phyloP scores from a whole-genome alignment of 37 sponge, comb jelly and placozoan genomes.

The Beroe forskalii region DNA sequence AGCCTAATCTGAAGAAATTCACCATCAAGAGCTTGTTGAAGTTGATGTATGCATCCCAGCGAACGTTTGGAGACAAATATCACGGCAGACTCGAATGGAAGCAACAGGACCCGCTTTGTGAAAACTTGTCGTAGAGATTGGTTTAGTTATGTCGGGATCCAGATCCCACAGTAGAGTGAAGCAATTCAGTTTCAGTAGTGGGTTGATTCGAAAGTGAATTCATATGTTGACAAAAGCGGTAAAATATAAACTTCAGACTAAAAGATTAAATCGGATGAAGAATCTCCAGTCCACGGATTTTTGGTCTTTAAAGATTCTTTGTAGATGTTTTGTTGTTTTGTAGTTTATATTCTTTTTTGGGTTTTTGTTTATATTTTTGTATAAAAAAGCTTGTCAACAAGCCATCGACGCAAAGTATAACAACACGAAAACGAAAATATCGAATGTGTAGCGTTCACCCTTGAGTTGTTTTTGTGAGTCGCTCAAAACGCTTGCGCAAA shows the following conservation, averaged over 20 bases:
- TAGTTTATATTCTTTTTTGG: conserved; percentile 61
- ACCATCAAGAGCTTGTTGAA: conserved; percentile 95
- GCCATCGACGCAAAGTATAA: conserved; percentile 64
- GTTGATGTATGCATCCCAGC: conserved; percentile 99
- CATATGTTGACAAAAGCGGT: conserved; percentile 66
- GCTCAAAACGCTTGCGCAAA: neutral
- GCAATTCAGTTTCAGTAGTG: conserved; percentile 72
- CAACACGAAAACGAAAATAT: conserved; percentile 52
- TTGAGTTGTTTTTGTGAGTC: neutral
- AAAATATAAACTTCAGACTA: conserved; percentile 63
- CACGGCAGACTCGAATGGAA: conserved; percentile 97
- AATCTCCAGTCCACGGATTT: conserved; percentile 9
- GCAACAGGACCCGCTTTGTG: conserved; percentile 87
- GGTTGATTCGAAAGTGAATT: conserved; percentile 66
- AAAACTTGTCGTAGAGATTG: conserved; percentile 96
- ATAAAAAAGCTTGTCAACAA: conserved; percentile 67
- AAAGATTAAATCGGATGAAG: conserved; percentile 63
- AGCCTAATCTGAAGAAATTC: too few species aligned
- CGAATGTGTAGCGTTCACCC: neutral
- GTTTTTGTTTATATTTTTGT: conserved; percentile 65
- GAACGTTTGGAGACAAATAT: conserved; percentile 88
- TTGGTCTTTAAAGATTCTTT: conserved; percentile 62
- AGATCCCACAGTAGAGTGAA: conserved; percentile 98
- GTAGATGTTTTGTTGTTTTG: conserved; percentile 59
- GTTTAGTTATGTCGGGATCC: conserved; percentile 90